Conservation (phyloP, 2,113 vertebrate species). For the Reinhardtius hippoglossoides region DNA sequence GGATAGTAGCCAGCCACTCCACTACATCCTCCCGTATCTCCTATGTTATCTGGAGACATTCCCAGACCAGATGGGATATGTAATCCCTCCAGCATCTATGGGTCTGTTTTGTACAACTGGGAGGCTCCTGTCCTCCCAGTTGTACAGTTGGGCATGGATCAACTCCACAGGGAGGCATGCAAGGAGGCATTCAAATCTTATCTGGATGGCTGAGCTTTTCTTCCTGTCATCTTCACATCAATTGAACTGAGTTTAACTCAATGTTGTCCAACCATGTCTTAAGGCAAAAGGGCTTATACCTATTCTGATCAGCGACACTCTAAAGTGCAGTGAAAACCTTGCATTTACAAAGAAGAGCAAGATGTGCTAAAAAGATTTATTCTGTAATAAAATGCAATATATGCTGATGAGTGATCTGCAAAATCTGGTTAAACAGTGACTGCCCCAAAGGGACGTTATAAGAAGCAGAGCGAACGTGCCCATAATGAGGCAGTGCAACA, state of each 20-base stretch:
- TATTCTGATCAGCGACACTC: background rate
- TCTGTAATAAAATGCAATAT: no score
- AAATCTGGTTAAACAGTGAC: no score
- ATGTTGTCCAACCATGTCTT: background rate
- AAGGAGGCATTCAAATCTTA: background rate
- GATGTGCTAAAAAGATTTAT: no score
- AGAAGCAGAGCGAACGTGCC: background rate
- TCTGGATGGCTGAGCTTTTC: background rate
- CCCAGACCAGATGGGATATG: background rate
- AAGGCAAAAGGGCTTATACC: background rate
- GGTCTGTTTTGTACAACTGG: no score
- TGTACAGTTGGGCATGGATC: background rate
- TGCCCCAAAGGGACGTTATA: no score
- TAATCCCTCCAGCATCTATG: no score
- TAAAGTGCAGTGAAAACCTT: no score
- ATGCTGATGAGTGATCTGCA: background rate
- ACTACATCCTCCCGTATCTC: background rate
- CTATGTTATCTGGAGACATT: background rate
- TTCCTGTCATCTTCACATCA: background rate
- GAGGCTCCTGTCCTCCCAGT: background rate
- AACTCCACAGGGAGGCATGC: background rate
- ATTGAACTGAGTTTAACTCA: background rate
- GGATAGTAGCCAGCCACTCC: background rate
- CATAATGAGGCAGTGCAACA: background rate
- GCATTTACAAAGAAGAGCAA: no score